These are phyloP conservation scores for Nomada fabriciana DNA, from an alignment of 2,888 invertebrate species.

Conservation along the genomic window DNA sequence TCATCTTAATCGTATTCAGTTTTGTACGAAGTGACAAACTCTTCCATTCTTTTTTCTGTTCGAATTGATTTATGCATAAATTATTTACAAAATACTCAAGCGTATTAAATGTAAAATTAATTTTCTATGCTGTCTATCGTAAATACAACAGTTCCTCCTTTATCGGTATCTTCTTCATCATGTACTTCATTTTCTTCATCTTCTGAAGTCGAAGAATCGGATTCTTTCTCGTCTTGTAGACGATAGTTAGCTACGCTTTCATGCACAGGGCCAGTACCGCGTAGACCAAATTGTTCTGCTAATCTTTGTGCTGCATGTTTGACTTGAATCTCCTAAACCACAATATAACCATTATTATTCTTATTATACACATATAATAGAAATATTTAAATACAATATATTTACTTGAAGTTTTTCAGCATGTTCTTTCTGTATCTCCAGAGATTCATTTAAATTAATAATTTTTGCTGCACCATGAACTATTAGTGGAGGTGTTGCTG, in stretches of 20 bases:
- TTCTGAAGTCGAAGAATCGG: constrained; percentile 73
- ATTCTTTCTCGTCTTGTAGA: constrained; percentile 79
- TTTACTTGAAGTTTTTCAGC: constrained; percentile 79
- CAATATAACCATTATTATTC: constrained; percentile 13
- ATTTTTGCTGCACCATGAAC: constrained; percentile 86
- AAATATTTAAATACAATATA: background rate
- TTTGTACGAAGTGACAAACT: background rate
- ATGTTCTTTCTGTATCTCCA: constrained; percentile 86
- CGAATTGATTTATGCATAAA: constrained; percentile 10
- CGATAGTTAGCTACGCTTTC: constrained; percentile 83
- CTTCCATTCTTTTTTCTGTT: background rate
- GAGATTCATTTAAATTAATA: constrained; percentile 86
- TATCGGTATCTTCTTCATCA: constrained; percentile 86
- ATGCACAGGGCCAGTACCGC: constrained; percentile 83
- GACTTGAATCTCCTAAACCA: constrained; percentile 85
- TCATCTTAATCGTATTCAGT: constrained; percentile 26
- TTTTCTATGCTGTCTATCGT: constrained; percentile 81
- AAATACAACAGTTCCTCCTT: constrained; percentile 85
- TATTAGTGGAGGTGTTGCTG: constrained; percentile 87
- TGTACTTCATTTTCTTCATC: constrained; percentile 86
- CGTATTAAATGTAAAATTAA: constrained; percentile 45
- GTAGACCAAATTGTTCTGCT: constrained; percentile 82
- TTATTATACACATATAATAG: background rate
- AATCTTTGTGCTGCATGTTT: constrained; percentile 87
- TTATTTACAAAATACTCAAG: constrained; percentile 17